Evolutionary conservation across 2,113 vertebrate genomes (phyloP), one percentile per base, ranked within the genome.

Genomic region (Scomber scombrus): DNA sequence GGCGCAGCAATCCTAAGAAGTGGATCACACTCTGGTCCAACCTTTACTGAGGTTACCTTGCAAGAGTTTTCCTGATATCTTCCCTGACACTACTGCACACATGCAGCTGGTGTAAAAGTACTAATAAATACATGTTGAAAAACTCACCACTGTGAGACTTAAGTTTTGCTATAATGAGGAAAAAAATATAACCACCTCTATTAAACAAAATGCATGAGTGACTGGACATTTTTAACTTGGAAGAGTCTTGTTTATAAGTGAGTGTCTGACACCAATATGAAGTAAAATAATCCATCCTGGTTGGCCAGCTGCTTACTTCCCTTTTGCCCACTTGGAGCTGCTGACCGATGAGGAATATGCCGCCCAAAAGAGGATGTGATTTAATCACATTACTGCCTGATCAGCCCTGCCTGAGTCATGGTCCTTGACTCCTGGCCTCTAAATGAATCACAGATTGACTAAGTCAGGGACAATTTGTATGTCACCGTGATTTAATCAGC

Each of bases 391-490:
- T 85, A 81, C 71, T 3, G 67, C 73, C 52, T 40, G 63, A 85
- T 88, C 86, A 88, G 81, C 64, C 83, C 47, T 9, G 72, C 23
- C 66, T 91, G 91, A 91, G 75, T 88, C 89, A 85, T 72, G 60
- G 43, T 58, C 60, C 45, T 66, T 21, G 77, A 80, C 71, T 90
- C 71, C 34, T 43, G 57, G 76, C 74, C 67, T 66, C 77, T 81
- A 82, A 88, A 82, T 88, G 86, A 91, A 82, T 93, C 86, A 90
- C 84, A 67, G 78, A 58, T 49, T 67, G 77, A 73, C 43, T 50
- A 52, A 69, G 63, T 81, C 79, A 74, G 77, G 69, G 66, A 19
- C 79, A 23, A 74, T 86, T 85, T 84, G 66, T 40, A 13, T 81
- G 80, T 54, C 81, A 31, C 8, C 11, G 0, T 54, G 71, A 89